Conservation (phyloP, 2,888 invertebrate genomes). For the Catocala fraxini region DNA sequence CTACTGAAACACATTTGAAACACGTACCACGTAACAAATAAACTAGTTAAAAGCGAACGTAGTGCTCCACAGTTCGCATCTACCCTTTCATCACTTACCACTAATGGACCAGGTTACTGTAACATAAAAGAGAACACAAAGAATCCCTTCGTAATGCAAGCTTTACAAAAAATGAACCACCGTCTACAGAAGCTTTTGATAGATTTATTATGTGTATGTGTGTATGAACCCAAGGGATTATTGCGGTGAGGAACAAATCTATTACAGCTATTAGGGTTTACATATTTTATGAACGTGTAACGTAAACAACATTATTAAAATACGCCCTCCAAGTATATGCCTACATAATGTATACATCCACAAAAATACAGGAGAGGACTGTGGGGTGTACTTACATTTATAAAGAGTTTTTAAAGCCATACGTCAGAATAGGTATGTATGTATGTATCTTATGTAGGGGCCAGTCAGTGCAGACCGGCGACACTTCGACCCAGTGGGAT, state of each 20-base stretch:
- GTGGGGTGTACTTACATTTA: too few relatives aligned
- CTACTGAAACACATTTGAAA: background rate
- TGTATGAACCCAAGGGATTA: background rate
- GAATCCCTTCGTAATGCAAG: constrained; percentile 28
- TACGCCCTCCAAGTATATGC: too few relatives aligned
- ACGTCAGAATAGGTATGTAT: too few relatives aligned
- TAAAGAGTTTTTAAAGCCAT: too few relatives aligned
- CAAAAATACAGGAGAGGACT: too few relatives aligned
- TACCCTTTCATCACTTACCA: constrained; percentile 51
- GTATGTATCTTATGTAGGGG: too few relatives aligned
- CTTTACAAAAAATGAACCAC: constrained; percentile 52
- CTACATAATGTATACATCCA: too few relatives aligned
- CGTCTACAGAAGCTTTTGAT: constrained; percentile 40
- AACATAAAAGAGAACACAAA: constrained; percentile 54
- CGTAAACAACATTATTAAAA: too few relatives aligned
- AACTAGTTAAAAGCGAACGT: constrained; percentile 40
- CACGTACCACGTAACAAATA: constrained; percentile 32
- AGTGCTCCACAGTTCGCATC: constrained; percentile 28
- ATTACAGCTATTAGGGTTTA: background rate
- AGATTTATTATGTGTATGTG: background rate
- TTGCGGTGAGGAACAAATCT: constrained; percentile 1
- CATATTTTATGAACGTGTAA: too few relatives aligned
- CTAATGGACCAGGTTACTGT: constrained; percentile 59
- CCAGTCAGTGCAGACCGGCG: too few relatives aligned
- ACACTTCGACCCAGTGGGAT: too few relatives aligned